Evolutionary conservation across 2,797 vertebrate species (phyloP).

Genomic region (Cyprinodon diabolis): DNA sequence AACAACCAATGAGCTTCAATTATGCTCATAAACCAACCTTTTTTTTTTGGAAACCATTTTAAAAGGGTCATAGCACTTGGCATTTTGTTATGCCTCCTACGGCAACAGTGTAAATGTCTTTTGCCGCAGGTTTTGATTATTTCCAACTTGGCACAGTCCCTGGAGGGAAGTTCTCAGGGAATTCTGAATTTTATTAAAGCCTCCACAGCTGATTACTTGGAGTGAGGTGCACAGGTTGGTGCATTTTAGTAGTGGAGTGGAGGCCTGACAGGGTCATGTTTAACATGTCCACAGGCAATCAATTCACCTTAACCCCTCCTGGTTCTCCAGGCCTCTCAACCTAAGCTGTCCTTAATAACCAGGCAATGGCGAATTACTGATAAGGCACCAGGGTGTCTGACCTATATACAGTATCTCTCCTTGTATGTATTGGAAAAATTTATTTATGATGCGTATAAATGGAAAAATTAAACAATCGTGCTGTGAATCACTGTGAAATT

Average conservation of each 20-base stretch:
- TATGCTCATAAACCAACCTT: conserved; percentile 59
- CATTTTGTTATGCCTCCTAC: conserved; percentile 78
- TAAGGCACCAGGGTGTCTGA: conserved; percentile 85
- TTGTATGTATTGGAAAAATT: conserved; percentile 80
- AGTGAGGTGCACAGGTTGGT: conserved; percentile 82
- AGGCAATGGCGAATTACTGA: conserved; percentile 87
- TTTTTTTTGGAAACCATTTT: conserved; percentile 66
- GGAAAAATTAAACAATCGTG: conserved; percentile 77
- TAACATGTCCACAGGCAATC: conserved; percentile 90
- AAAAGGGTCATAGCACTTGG: conserved; percentile 71
- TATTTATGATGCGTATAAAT: conserved; percentile 81
- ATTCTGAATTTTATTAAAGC: conserved; percentile 88
- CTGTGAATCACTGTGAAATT: conserved; percentile 58
- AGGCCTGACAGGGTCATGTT: conserved; percentile 87
- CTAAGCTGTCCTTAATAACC: conserved; percentile 89
- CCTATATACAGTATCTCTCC: conserved; percentile 85
- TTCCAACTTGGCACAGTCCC: conserved; percentile 82
- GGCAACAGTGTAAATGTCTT: conserved; percentile 81
- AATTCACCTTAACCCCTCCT: conserved; percentile 88
- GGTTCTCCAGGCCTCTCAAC: conserved; percentile 83
- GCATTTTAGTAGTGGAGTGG: conserved; percentile 81
- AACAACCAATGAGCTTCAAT: conserved; percentile 69
- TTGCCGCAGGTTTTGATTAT: conserved; percentile 85
- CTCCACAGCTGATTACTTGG: conserved; percentile 84
- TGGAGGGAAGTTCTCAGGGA: conserved; percentile 78